Evolutionary conservation across 2,888 invertebrate genomes (phyloP), one percentile per base, ranked within the genome.

Genomic region (Salpingus planirostris): DNA sequence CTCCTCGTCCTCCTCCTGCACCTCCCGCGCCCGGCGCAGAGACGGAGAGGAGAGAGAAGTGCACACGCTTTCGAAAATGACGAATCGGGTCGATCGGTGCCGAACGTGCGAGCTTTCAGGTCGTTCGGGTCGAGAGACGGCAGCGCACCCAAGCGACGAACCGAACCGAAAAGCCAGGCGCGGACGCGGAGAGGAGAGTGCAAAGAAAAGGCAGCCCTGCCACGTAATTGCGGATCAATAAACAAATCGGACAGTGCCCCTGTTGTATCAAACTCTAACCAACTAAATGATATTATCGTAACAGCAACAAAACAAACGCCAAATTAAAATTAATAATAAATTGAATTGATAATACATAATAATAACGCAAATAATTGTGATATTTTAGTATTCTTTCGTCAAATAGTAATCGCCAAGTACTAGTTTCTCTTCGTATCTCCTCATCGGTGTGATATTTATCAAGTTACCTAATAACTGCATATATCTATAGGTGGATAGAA

Each of bases 341-440:
- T n/a, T n/a, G n/a, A n/a, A n/a, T n/a, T n/a, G n/a, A n/a, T n/a
- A n/a, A n/a, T n/a, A n/a, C n/a, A n/a, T n/a, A n/a, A n/a, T n/a
- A n/a, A n/a, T n/a, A n/a, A n/a, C 54, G 56, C 58, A 55, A 60
- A 61, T 54, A 44, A 63, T 62, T 64, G 64, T 64, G 64, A 64
- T 64, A 63, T 60, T 60, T n/a, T 59, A 62, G 61, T 62, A 62
- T 62, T 64, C 59, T 60, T n/a, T n/a, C n/a, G n/a, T n/a, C n/a
- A n/a, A n/a, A n/a, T n/a, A n/a, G n/a, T n/a, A 46, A 49, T 51
- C 47, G 46, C 49, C 42, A 27, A 28, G 31, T 28, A 35, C 40
- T 29, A 35, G 29, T 36, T 30, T 38, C 36, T 40, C 43, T 47
- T 44, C 44, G 43, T 24, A 28, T 32, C 14, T 18, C 18, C 6